Base-by-base conservation (phyloP, 2,888 invertebrate genomes). In the Sminthurinus aureus region DNA sequence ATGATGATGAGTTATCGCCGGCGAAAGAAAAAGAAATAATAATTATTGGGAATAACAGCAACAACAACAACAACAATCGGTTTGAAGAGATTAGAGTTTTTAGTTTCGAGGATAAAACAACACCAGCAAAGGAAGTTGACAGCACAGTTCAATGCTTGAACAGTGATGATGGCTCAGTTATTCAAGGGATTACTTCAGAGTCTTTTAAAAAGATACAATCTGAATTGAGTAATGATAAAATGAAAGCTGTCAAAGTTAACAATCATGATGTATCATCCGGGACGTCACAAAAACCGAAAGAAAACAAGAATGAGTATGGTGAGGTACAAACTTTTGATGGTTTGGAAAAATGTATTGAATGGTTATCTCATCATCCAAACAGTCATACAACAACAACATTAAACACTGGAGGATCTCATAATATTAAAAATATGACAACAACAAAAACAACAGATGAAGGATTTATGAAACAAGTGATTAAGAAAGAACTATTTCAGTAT, bases 341-440 rank as follows among this genome's bases (percentile, higher is more conserved):
- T 26, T 69, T 79, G 50, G 79, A 79, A 38, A 79, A 79, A 50
- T 79, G 79, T 67, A 79, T 79, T 9, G 79, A 79, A 79, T 79
- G 79, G 79, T 38, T 79, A n/a, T 79, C 79, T 15, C 26, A 79
- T 50, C 79, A 79, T 50, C 79, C 79, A 22, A 38, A 20, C 4
- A 69, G 8, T 20, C 13, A 69, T 22, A 69, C 2, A 6, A 13
- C 2, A 6, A 13, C 18, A 58, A 13, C 18, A 15, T 13, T 24
- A 69, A 69, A 24, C 1, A 12, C 20, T 24, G 20, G 12, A n/a
- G 69, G n/a, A n/a, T n/a, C n/a, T n/a, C n/a, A n/a, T n/a, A n/a
- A n/a, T n/a, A n/a, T n/a, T n/a, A n/a, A 12, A 71, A 67, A 50
- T 11, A 38, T 38, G 38, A 22, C 15, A 20, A n/a, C 52, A 18